phyloP scores from a whole-genome alignment of 2,113 vertebrate species.

The Galemys pyrenaicus region DNA sequence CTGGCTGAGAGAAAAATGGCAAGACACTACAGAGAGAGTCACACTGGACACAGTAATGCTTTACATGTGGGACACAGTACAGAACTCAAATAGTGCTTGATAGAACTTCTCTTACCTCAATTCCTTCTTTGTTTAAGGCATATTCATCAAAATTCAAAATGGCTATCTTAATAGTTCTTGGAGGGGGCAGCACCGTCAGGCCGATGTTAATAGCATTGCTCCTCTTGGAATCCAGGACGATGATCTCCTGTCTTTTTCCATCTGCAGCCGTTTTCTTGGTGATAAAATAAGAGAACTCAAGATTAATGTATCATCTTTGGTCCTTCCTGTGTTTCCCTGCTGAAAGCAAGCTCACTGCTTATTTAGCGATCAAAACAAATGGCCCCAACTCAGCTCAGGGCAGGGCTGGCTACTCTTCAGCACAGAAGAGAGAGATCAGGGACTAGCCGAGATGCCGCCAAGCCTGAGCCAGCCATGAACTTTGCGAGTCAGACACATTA shows the following conservation, averaged over 20 bases:
- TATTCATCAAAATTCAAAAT: slow-evolving; percentile 99
- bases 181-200: slow-evolving; percentile 96
- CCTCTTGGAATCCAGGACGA: slow-evolving; percentile 96
- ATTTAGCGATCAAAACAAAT: slow-evolving; percentile 63
- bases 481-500: slow-evolving; percentile 65
- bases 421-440: slow-evolving; percentile 37
- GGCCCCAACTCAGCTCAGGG: neutral
- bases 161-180: slow-evolving; percentile 97
- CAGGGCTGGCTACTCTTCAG: slow-evolving; percentile 62
- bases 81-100: neutral
- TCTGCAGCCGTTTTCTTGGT: slow-evolving; percentile 95
- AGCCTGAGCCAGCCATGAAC: slow-evolving; percentile 52
- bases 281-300: slow-evolving; percentile 73
- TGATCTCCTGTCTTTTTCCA: slow-evolving; percentile 97
- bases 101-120: slow-evolving; percentile 90
- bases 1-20: neutral
- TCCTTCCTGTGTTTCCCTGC: slow-evolving; percentile 17
- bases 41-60: neutral
- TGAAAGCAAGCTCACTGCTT: slow-evolving; percentile 45
- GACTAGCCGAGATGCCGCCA: slow-evolving; percentile 32
- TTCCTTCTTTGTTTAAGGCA: slow-evolving; percentile 99
- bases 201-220: slow-evolving; percentile 99
- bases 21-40: slow-evolving; percentile 31
- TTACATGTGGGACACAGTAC: neutral
- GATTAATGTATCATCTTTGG: slow-evolving; percentile 57